Percentiles rank a stretch among this genome's conserved stretches.
phyloP scores from a whole-genome alignment of 64 coral and sea anemone genomes.

The Hydrozoanthus tunicans region DNA sequence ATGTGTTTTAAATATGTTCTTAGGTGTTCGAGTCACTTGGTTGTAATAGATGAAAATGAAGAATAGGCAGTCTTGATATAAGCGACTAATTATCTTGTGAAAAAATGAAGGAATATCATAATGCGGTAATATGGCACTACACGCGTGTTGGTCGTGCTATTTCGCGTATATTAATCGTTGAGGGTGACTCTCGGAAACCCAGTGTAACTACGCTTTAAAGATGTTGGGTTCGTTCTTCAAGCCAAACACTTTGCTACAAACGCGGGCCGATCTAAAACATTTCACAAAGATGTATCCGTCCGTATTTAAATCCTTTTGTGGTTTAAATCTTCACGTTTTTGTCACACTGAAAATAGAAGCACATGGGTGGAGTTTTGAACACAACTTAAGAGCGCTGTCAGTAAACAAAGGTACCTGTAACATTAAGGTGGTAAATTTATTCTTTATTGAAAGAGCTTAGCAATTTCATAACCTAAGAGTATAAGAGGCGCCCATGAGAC shows the following conservation, averaged over 20 bases:
- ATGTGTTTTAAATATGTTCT: not conserved
- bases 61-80: not conserved
- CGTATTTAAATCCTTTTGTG: too few species aligned
- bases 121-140: too few species aligned
- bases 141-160: too few species aligned
- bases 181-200: too few species aligned
- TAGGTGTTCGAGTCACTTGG: not conserved
- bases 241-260: too few species aligned
- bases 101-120: too few species aligned
- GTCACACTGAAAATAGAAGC: not conserved
- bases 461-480: not conserved
- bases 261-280: not conserved
- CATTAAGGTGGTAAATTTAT: not conserved
- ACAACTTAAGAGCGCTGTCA: conserved; percentile 4
- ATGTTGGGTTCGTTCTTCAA: too few species aligned
- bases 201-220: too few species aligned
- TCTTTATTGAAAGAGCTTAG: not conserved
- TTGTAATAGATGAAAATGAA: not conserved
- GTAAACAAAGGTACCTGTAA: conserved; percentile 5
- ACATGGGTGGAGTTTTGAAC: not conserved
- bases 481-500: not conserved
- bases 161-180: too few species aligned
- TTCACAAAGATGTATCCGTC: not conserved
- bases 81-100: too few species aligned
- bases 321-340: too few species aligned